Evolutionary conservation across 2,888 invertebrate species (phyloP).

Genomic region (Spisula solida): DNA sequence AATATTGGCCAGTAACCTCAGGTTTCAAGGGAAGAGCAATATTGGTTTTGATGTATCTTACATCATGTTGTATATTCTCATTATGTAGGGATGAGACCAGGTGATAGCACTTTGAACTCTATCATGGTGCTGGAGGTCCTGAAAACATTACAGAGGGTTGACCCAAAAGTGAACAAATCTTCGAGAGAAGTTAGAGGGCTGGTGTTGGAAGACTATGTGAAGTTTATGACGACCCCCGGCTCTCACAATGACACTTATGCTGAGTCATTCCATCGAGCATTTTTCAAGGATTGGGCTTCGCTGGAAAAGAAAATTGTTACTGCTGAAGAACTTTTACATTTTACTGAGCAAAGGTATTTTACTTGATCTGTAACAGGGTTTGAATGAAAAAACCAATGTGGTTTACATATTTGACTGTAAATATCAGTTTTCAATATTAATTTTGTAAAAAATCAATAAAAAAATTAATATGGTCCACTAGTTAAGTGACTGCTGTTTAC

Average conservation of each 20-base stretch:
- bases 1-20: too few species aligned
- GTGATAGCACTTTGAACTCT: conserved; percentile 84
- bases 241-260: conserved; percentile 84
- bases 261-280: conserved; percentile 83
- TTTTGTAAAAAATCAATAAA: too few species aligned
- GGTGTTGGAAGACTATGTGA: conserved; percentile 82
- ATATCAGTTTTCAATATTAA: neutral
- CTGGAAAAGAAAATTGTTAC: conserved; percentile 63
- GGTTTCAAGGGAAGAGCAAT: too few species aligned
- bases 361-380: too few species aligned
- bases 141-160: conserved; percentile 78
- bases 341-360: conserved; percentile 79
- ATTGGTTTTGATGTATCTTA: too few species aligned
- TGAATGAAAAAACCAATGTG: too few species aligned
- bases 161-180: conserved; percentile 72
- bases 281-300: conserved; percentile 82
- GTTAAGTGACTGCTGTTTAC: too few species aligned
- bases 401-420: neutral
- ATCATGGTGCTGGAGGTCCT: conserved; percentile 78
- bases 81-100: conserved; percentile 83
- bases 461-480: too few species aligned
- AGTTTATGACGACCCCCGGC: conserved; percentile 84
- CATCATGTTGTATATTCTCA: neutral
- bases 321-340: conserved; percentile 77
- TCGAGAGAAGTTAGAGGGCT: conserved; percentile 74